Base-by-base conservation (phyloP, 2,797 vertebrate genomes). In the Tamandua tetradactyla region DNA sequence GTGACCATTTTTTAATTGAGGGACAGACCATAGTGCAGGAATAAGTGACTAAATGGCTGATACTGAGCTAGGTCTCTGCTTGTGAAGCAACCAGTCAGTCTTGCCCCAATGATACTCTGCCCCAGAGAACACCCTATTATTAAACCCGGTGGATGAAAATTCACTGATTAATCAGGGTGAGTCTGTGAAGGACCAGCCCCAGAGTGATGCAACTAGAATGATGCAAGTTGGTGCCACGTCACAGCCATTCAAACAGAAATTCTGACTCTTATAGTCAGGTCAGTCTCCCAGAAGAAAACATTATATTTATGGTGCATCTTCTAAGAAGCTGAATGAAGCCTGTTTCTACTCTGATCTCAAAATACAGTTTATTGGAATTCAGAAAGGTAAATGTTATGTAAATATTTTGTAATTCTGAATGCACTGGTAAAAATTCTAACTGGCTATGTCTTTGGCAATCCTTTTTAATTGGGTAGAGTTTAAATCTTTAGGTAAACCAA, bases 221-320 rank as follows among this genome's bases (percentile, higher is more conserved):
- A 78, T 7, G 10, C 0, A 52, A 35, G 3, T 47, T 32, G 27
- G 14, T 12, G 30, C 27, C 5, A 0, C 13, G 6, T 35, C n/a
- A 59, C n/a, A 17, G 20, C 22, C 44, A 5, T 44, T 35, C 71
- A 52, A 23, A 17, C 23, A 23, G n/a, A 9, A 12, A 27, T 5
- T 23, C 35, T 27, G 12, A 5, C 15, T 35, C 55, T 22, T 30
- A 20, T 1, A 55, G 9, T 8, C 10, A 18, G 3, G 0, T 64
- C 27, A 14, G 4, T 1, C 14, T 3, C 0, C 6, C 20, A 27
- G 30, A 44, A 20, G 20, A 25, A 32, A 66, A 10, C 0, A 13
- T 7, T 15, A 35, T 10, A 44, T 13, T n/a, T 18, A 32, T 27
- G 23, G 30, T 13, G 25, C 32, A 32, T 40, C 49, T 69, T 27